Percentiles rank a stretch among this genome's conserved stretches.
Conservation (phyloP, 2,888 invertebrate genomes). For the Sycophila texana region DNA sequence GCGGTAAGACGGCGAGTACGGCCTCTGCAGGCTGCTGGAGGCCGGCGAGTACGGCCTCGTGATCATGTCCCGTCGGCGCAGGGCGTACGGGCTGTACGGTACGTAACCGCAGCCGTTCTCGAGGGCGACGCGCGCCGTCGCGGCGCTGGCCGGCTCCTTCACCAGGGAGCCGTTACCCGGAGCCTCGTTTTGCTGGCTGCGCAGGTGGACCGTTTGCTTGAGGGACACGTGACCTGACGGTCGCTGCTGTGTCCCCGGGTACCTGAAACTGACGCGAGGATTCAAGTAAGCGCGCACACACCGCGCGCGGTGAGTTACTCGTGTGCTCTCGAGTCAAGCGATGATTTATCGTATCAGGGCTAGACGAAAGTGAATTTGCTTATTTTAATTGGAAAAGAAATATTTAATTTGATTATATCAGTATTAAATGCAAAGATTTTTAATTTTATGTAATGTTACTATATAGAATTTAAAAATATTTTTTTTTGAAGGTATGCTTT, state of each 20-base stretch:
- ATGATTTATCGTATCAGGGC: constrained; percentile 31
- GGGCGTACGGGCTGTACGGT: constrained; percentile 72
- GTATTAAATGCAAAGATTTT: no score
- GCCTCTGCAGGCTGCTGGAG: constrained; percentile 62
- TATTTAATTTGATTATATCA: no score
- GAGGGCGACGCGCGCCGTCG: background rate
- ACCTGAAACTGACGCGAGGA: constrained; percentile 50
- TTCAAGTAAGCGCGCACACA: constrained; percentile 10
- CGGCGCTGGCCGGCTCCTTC: background rate
- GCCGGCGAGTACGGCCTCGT: constrained; percentile 68
- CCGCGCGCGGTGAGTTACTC: background rate
- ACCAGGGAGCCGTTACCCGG: background rate
- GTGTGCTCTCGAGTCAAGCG: constrained; percentile 30
- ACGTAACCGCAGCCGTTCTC: constrained; percentile 70
- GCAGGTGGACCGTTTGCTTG: constrained; percentile 69
- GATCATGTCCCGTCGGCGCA: constrained; percentile 68
- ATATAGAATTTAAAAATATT: no score
- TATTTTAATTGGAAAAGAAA: background rate
- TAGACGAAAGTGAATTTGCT: constrained; percentile 9
- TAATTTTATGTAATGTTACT: no score
- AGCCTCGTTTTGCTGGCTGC: constrained; percentile 52
- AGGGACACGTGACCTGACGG: constrained; percentile 70
- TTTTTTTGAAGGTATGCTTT: no score
- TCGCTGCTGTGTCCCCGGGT: constrained; percentile 55
- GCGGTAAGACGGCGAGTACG: constrained; percentile 68